Conservation (phyloP, 1,140 invertebrate genomes). For the Cherax destructor region DNA sequence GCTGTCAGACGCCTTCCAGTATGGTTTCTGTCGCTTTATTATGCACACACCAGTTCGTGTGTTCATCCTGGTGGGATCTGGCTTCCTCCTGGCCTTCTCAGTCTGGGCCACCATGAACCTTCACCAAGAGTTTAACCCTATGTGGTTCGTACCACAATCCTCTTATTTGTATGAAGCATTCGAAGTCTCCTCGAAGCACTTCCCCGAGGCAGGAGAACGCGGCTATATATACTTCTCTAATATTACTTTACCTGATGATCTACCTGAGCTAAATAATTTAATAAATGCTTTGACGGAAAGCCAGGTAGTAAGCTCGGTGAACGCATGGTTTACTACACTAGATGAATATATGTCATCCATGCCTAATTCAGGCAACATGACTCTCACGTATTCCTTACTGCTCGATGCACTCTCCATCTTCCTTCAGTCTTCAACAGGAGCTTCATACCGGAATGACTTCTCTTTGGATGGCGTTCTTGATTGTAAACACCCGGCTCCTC, state of each 20-base stretch:
- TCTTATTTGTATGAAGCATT: conserved; percentile 76
- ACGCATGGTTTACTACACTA: conserved; percentile 75
- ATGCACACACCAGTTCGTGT: conserved; percentile 35
- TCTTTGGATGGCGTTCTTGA: conserved; percentile 31
- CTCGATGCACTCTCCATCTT: conserved; percentile 59
- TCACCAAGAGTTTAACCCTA: conserved; percentile 78
- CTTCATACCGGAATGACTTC: conserved; percentile 65
- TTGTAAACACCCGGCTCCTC: conserved; percentile 58
- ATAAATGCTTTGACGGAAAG: conserved; percentile 52
- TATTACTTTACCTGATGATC: conserved; percentile 68
- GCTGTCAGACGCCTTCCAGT: conserved; percentile 45
- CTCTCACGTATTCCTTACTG: conserved; percentile 47
- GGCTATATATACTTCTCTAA: conserved; percentile 77
- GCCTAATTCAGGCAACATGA: conserved; percentile 41
- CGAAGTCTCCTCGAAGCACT: conserved; percentile 76
- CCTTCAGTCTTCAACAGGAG: conserved; percentile 64
- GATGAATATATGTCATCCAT: conserved; percentile 70
- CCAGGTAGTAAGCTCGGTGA: conserved; percentile 72
- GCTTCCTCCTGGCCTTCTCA: conserved; percentile 72
- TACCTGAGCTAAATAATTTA: conserved; percentile 63
- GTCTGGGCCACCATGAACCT: conserved; percentile 76
- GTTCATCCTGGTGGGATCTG: conserved; percentile 52
- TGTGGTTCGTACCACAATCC: conserved; percentile 78
- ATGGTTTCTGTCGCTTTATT: conserved; percentile 29
- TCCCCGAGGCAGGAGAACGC: conserved; percentile 77